phyloP scores from a whole-genome alignment of 2,888 invertebrate species.

The Limenitis arthemis region DNA sequence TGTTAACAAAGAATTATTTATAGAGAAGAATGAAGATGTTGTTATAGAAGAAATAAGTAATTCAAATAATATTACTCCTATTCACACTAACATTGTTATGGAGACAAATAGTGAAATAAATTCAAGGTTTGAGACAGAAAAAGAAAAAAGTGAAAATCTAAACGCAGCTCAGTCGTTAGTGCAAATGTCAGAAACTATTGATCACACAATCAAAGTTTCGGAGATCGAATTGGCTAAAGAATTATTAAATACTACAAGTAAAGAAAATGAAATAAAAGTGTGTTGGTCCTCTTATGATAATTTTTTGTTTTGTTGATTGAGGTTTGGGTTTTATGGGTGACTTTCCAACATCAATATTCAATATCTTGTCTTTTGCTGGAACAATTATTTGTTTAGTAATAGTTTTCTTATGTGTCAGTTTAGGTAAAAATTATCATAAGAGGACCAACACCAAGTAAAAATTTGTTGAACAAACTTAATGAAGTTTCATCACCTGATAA shows the following conservation, averaged over 20 bases:
- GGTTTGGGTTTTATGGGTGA: constrained; percentile 44
- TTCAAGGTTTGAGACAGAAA: constrained; percentile 55
- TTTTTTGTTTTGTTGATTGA: constrained; percentile 51
- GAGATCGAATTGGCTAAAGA: constrained; percentile 37
- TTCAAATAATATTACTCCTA: neutral
- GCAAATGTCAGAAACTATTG: constrained; percentile 63
- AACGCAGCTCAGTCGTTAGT: constrained; percentile 66
- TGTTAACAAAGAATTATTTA: constrained; percentile 1
- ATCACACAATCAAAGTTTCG: constrained; percentile 46
- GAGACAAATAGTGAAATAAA: constrained; percentile 32
- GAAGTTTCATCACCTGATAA: constrained; percentile 55
- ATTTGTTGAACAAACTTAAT: constrained; percentile 44
- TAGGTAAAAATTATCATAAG: constrained; percentile 61
- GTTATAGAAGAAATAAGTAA: neutral
- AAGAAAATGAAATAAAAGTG: constrained; percentile 15
- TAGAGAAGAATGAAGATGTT: constrained; percentile 1
- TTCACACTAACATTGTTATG: constrained; percentile 5
- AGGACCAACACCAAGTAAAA: constrained; percentile 48
- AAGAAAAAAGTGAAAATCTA: constrained; percentile 62
- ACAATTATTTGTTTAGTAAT: constrained; percentile 45
- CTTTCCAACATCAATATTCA: constrained; percentile 61
- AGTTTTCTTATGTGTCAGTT: constrained; percentile 37
- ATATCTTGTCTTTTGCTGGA: constrained; percentile 57
- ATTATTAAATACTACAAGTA: constrained; percentile 21
- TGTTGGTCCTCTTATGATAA: too few species aligned